Base-by-base conservation (phyloP, 2,797 vertebrate genomes). In the Pterois miles region DNA sequence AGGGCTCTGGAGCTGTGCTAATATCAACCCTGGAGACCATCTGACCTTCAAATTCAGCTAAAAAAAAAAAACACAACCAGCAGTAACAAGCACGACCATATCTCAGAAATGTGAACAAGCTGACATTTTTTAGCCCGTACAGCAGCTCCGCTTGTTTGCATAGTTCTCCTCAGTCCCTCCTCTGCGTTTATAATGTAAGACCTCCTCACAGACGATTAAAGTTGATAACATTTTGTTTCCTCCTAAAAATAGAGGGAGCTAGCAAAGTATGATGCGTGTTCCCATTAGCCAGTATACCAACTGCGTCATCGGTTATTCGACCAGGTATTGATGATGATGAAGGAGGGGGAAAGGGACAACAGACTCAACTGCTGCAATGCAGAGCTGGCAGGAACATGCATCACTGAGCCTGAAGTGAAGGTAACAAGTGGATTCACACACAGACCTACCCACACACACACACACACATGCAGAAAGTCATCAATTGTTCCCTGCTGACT, bases 301-400 rank as follows among this genome's bases (percentile, higher is more conserved):
- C 65, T 72, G 77, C 80, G 73, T 81, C 40, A 67, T 76, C 23
- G 56, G 76, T 81, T 85, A 80, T 78, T 79, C 22, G 53, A 83
- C 65, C 82, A 85, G 78, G 81, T 90, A 84, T 76, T 77, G 23
- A 59, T 52, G 43, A 18, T 8, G 25, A 10, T 10, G 56, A 6
- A 10, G 22, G 23, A 13, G 13, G 40, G 11, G 5, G 27, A 22
- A 16, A 20, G 34, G 20, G 11, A 31, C 29, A 59, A 63, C 22
- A 8, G 59, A 66, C 20, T n/a, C 48, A 29, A 23, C 54, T 85
- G 85, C 86, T 90, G 87, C 88, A 92, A 83, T 92, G 90, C 86
- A 89, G 88, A 83, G 78, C 77, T 78, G 50, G 48, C 76, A 71
- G 79, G 71, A 58, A 25, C 63, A 76, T 63, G 54, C 66, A 81